Evolutionary conservation across 2,113 vertebrate genomes (phyloP), one percentile per base, ranked within the genome.

Genomic region (Alexandromys fortis): DNA sequence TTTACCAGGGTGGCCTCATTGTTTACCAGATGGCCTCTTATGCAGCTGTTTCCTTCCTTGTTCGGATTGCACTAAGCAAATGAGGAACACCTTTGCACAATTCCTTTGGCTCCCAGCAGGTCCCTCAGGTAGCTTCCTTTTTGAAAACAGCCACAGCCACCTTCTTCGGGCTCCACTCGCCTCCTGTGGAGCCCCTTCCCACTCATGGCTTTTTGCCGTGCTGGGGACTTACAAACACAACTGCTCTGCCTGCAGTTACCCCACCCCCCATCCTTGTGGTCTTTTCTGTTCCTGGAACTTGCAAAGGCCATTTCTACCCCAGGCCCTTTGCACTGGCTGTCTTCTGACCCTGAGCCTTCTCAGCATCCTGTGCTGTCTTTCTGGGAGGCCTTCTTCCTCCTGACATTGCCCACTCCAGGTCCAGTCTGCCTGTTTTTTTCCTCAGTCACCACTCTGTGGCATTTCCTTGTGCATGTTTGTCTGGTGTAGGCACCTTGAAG

Each of bases 371-470:
- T 21, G 1, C 72, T 35, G 4, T 30, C 45, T 49, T 65, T 38
- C 73, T 0, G 3, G 76, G 72, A 26, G 16, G 72, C 52, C 42
- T 11, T 42, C 92, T 47, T 4, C 76, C 22, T n/a, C 10, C 63
- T n/a, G 0, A 7, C 26, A 10, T 19, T 2, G 0, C 3, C 17
- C 8, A 22, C 16, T 35, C 58, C 13, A 0, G 0, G 5, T 26
- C 79, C 3, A 1, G 9, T 26, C 75, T 1, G 12, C 4, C 13
- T 1, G 35, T 38, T 26, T 22, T 10, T 81, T 26, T 65, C 58
- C 35, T 52, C 22, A 21, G 21, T 76, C 2, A 0, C 26, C 30
- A 16, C 24, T 67, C n/a, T 78, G 63, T 49, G 75, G 21, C 42
- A 26, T 9, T 12, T 76, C 33, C 85, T 26, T 52, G 26, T 1